Percentiles rank a stretch among this genome's conserved stretches.
Evolutionary conservation across 2,888 invertebrate genomes (phyloP).

Genomic region (Pseudococcus longispinus): DNA sequence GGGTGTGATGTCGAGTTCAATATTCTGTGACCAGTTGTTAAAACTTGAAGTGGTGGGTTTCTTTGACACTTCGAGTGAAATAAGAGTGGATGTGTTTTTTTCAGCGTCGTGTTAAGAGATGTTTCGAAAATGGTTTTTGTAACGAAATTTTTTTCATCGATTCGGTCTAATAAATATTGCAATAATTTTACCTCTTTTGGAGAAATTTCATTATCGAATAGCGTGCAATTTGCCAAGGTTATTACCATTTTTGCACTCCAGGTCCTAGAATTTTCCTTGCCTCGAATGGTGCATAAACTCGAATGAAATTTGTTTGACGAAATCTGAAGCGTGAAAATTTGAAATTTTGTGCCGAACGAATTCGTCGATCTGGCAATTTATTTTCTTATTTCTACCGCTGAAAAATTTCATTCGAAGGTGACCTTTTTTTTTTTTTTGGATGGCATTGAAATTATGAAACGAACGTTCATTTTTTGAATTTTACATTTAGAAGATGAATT

Average conservation of each 20-base stretch:
- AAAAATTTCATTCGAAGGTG: not conserved
- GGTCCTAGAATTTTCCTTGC: not conserved
- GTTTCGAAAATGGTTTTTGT: not conserved
- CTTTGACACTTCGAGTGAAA: not conserved
- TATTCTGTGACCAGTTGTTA: not conserved
- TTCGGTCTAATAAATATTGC: too few species aligned
- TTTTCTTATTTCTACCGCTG: not conserved
- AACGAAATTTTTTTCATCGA: not conserved
- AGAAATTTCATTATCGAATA: not conserved
- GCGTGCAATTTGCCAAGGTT: not conserved
- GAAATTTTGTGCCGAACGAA: not conserved
- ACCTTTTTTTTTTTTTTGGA: too few species aligned
- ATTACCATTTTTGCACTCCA: not conserved
- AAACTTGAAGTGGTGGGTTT: not conserved
- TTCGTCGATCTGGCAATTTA: not conserved
- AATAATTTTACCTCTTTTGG: too few species aligned
- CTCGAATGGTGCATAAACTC: not conserved
- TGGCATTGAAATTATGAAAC: not conserved
- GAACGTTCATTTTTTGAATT: not conserved
- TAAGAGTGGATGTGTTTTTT: not conserved
- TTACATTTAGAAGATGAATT: not conserved
- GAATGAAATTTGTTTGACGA: not conserved
- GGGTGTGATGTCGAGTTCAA: not conserved
- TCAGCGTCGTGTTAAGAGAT: not conserved
- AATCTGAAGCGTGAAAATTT: not conserved